phyloP scores from a whole-genome alignment of 2,113 vertebrate genomes.

The Plecotus auritus region DNA sequence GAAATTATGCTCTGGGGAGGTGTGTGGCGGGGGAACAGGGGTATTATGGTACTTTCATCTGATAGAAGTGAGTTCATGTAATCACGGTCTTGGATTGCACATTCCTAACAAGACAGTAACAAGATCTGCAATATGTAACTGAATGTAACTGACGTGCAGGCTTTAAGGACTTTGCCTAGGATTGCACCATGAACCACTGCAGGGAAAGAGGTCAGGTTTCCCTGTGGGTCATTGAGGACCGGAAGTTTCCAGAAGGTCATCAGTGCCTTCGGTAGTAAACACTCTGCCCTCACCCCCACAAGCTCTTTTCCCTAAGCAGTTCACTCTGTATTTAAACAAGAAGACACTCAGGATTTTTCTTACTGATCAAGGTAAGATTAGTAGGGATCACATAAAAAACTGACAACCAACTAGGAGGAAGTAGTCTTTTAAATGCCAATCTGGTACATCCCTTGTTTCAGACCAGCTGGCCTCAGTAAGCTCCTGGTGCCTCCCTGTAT shows the following conservation, averaged over 20 bases:
- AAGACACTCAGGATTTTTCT: background rate
- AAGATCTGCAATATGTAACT: background rate
- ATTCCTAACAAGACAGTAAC: background rate
- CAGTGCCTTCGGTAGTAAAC: background rate
- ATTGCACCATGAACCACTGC: background rate
- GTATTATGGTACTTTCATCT: background rate
- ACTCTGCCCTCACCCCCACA: background rate
- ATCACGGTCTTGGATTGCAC: background rate
- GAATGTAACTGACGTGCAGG: background rate
- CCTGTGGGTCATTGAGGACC: background rate
- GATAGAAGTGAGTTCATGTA: background rate
- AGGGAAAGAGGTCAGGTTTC: background rate
- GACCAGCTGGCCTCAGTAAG: background rate
- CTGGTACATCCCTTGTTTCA: background rate
- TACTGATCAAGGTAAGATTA: background rate
- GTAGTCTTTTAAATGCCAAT: background rate
- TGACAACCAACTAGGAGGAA: background rate
- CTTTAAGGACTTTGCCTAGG: background rate
- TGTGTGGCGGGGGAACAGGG: background rate
- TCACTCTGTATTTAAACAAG: background rate
- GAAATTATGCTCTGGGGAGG: background rate
- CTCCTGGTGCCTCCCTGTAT: background rate
- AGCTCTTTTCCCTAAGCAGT: background rate
- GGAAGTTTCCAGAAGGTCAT: background rate
- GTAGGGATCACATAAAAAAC: background rate